phyloP scores from a whole-genome alignment of 2,888 invertebrate species.

The Autographa gamma region DNA sequence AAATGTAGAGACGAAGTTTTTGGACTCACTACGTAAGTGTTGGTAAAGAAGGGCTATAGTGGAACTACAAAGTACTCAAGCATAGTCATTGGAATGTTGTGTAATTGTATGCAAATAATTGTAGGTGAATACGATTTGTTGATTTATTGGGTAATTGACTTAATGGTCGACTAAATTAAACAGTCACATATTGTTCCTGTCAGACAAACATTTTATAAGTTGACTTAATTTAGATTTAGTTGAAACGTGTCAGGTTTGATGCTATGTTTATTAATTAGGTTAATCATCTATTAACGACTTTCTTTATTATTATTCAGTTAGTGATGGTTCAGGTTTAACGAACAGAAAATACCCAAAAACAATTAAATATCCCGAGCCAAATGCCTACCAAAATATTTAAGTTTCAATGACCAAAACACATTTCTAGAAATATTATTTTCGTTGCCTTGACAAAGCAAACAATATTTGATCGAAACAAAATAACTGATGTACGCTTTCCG shows the following conservation, averaged over 20 bases:
- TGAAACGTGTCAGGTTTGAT: not conserved
- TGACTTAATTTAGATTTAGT: not conserved
- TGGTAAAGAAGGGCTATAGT: too few relatives aligned
- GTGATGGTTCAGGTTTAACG: not conserved
- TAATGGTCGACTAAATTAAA: not conserved
- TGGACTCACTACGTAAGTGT: too few relatives aligned
- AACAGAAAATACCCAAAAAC: not conserved
- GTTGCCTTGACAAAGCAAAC: not conserved
- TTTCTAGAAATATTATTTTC: not conserved
- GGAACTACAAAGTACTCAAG: too few relatives aligned
- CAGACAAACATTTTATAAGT: not conserved
- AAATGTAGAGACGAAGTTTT: too few relatives aligned
- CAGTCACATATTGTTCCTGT: not conserved
- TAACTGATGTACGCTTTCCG: constrained; percentile 15
- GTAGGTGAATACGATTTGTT: not conserved
- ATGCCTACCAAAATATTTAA: not conserved
- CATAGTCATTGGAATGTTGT: too few relatives aligned
- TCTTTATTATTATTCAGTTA: too few relatives aligned
- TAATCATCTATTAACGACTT: too few relatives aligned
- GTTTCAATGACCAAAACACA: not conserved
- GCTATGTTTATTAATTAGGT: not conserved
- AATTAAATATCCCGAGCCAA: not conserved
- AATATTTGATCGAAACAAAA: constrained; percentile 3
- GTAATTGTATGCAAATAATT: too few relatives aligned
- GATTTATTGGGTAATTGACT: not conserved